Conservation (phyloP, 1,140 invertebrate genomes). For the Drosophila nannoptera region DNA sequence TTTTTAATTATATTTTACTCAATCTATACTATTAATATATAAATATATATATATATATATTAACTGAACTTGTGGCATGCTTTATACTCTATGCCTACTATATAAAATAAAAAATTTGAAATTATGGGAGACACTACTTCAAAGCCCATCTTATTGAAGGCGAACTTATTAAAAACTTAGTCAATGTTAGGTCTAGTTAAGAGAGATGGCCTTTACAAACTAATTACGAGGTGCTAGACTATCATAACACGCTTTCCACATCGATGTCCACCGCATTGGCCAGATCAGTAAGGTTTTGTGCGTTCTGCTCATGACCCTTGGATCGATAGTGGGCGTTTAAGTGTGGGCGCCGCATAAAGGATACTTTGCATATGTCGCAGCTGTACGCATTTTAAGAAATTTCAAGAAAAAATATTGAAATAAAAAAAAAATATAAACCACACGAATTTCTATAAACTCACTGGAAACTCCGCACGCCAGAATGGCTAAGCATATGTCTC, state of each 20-base stretch:
- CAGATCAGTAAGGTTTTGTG: slow-evolving; percentile 2
- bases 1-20: background rate
- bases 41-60: background rate
- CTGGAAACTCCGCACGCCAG: slow-evolving; percentile 85
- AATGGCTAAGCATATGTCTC: slow-evolving; percentile 98
- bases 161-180: background rate
- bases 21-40: background rate
- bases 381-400: slow-evolving; percentile 20
- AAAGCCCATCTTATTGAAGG: too few species aligned
- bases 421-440: too few species aligned
- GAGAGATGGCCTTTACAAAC: background rate
- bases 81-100: background rate
- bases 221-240: background rate
- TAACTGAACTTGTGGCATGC: background rate
- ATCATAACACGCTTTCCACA: slow-evolving; percentile 39
- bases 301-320: slow-evolving; percentile 47
- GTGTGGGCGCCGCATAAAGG: slow-evolving; percentile 57
- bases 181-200: background rate
- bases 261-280: slow-evolving; percentile 37
- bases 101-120: too few species aligned
- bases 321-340: slow-evolving; percentile 51
- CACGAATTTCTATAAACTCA: slow-evolving; percentile 17
- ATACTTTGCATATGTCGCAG: slow-evolving; percentile 59
- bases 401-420: too few species aligned
- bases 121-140: too few species aligned